Conservation (phyloP, 2,888 invertebrate genomes). For the Plagiodera versicolora region DNA sequence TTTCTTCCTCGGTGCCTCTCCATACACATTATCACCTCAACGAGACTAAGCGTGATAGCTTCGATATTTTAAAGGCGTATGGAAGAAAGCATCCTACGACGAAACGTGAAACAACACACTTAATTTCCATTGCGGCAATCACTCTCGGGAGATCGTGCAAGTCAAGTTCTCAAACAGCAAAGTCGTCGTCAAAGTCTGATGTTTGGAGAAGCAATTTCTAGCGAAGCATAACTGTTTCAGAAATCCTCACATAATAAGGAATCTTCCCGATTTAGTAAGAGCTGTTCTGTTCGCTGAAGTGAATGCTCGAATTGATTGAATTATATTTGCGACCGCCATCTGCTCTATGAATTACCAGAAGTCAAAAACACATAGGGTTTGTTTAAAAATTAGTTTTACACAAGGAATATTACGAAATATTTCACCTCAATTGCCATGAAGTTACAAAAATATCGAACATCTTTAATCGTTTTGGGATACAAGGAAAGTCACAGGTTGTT, state of each 20-base stretch:
- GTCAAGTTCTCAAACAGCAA: neutral
- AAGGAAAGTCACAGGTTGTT: no score
- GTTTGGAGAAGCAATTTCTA: slow-evolving; percentile 20
- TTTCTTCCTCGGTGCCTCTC: no score
- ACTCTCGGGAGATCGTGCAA: neutral
- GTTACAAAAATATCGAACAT: no score
- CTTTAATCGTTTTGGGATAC: no score
- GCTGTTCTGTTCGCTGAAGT: slow-evolving; percentile 25
- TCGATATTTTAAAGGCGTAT: neutral
- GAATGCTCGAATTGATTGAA: slow-evolving; percentile 36
- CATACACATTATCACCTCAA: no score
- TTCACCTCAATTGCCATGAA: no score
- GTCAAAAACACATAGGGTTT: no score
- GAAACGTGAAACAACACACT: neutral
- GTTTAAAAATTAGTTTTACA: no score
- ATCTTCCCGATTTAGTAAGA: slow-evolving; percentile 23
- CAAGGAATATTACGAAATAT: no score
- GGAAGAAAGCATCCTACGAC: neutral
- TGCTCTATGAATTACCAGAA: neutral
- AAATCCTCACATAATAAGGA: slow-evolving; percentile 29
- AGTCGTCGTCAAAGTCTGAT: slow-evolving; percentile 11
- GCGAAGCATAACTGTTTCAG: slow-evolving; percentile 27
- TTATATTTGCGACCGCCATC: slow-evolving; percentile 17
- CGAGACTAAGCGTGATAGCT: neutral
- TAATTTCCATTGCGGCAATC: neutral